Base-by-base conservation (phyloP, 1,140 invertebrate species). In the Cydia fagiglandana region DNA sequence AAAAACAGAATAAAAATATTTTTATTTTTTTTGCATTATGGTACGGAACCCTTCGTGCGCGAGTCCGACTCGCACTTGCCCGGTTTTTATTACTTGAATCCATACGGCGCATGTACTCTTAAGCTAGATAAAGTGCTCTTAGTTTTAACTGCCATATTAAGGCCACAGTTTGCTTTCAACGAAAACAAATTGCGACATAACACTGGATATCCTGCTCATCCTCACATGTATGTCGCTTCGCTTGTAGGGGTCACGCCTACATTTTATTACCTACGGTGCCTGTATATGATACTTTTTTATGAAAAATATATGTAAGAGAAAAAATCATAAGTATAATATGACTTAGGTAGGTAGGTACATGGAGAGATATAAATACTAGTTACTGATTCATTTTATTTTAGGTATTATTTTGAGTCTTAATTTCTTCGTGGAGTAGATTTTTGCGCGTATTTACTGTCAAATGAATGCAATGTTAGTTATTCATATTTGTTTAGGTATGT, bases 61-160 rank as follows among this genome's bases (percentile, higher is more conserved):
- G n/a, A n/a, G n/a, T n/a, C n/a, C n/a, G n/a, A n/a, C n/a, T n/a
- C n/a, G n/a, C n/a, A n/a, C n/a, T n/a, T n/a, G n/a, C n/a, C n/a
- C n/a, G n/a, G n/a, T n/a, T n/a, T n/a, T 30, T 70, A 70, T 70
- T 17, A 38, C 34, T 45, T 17, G 34, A 45, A 70, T 20, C 38
- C 34, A 17, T 70, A 38, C 66, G 6, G 66, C 15, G 1, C 20
- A 20, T 17, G n/a, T 70, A 12, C 15, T 41, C 17, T 70, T 38
- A 70, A 70, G 38, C 66, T 70, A 70, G 66, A 70, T 38, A 70
- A 41, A 70, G 34, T 70, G 30, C 66, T 38, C 7, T 34, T 70
- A n/a, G 66, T 38, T 38, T 38, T 13, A 70, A 41, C 66, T 70
- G 15, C n/a, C 15, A 61, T 17, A 70, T 70, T 70, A 41, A 70